Evolutionary conservation across 2,888 invertebrate species (phyloP).

Genomic region (Melitaea athalia): DNA sequence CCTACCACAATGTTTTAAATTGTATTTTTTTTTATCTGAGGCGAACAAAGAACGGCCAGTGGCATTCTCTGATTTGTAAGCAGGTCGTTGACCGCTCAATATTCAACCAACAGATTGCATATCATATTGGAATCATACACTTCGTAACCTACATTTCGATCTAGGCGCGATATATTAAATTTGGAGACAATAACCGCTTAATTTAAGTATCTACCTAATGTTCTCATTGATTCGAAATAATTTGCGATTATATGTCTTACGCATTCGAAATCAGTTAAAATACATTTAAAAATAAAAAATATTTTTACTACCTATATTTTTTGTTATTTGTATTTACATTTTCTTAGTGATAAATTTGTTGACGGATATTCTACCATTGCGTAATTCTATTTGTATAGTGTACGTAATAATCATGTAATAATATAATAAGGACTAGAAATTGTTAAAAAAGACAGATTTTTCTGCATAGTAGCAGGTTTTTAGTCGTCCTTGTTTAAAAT

Average conservation of each 20-base stretch:
- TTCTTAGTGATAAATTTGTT: not conserved
- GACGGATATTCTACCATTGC: not conserved
- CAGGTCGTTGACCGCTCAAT: constrained; percentile 48
- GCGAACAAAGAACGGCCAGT: constrained; percentile 28
- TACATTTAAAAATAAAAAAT: not conserved
- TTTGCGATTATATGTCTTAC: not conserved
- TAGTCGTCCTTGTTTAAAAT: too few species aligned
- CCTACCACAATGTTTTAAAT: constrained; percentile 37
- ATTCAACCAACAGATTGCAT: constrained; percentile 49
- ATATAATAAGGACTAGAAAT: not conserved
- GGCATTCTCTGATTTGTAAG: constrained; percentile 42
- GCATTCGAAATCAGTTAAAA: not conserved
- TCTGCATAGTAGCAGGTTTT: too few species aligned
- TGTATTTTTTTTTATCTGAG: constrained; percentile 29
- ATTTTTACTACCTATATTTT: not conserved
- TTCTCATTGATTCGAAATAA: constrained; percentile 3
- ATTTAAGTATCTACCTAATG: not conserved
- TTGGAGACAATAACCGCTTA: constrained; percentile 32
- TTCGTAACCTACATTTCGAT: constrained; percentile 49
- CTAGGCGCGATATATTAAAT: constrained; percentile 43
- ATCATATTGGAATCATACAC: constrained; percentile 47
- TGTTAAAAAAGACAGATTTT: too few species aligned
- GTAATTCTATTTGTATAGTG: not conserved
- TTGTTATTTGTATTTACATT: not conserved
- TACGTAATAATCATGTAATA: too few species aligned